A percentile compares a stretch with the other conserved stretches of the same genome.
Evolutionary conservation across 2,797 vertebrate genomes (phyloP).

Genomic region (Falco berigora): DNA sequence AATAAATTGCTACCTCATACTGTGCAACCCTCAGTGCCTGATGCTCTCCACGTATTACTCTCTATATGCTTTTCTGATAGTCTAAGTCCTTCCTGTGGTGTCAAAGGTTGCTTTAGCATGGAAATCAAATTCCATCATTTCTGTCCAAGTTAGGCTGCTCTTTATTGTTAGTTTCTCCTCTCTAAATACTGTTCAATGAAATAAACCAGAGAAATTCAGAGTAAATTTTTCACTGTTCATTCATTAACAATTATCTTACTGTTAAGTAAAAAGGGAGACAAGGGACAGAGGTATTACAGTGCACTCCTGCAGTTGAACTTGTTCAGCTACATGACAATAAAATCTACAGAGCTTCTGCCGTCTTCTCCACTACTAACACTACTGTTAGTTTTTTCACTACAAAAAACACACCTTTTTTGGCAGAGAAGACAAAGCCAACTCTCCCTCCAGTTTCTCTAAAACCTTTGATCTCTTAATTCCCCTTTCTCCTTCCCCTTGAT

Average conservation of each 20-base stretch:
- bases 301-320: not conserved
- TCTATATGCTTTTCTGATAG: not conserved
- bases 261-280: not conserved
- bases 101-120: not conserved
- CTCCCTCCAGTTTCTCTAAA: constrained; percentile 10
- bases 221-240: not conserved
- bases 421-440: constrained; percentile 43
- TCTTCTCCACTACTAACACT: not conserved
- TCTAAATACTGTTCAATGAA: not conserved
- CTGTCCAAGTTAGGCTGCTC: not conserved
- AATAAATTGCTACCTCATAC: not conserved
- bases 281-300: not conserved
- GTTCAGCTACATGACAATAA: not conserved
- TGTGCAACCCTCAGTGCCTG: not conserved
- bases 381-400: not conserved
- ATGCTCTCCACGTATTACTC: not conserved
- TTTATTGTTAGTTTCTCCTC: not conserved
- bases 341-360: not conserved
- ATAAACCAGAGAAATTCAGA: not conserved
- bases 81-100: not conserved
- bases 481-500: constrained; percentile 35
- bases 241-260: not conserved
- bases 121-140: not conserved
- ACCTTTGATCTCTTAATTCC: constrained; percentile 54
- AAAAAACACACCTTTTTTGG: constrained; percentile 1